Percentiles rank a stretch among this genome's conserved stretches.
phyloP scores from a whole-genome alignment of 2,888 invertebrate species.

The Priocnemis perturbator region DNA sequence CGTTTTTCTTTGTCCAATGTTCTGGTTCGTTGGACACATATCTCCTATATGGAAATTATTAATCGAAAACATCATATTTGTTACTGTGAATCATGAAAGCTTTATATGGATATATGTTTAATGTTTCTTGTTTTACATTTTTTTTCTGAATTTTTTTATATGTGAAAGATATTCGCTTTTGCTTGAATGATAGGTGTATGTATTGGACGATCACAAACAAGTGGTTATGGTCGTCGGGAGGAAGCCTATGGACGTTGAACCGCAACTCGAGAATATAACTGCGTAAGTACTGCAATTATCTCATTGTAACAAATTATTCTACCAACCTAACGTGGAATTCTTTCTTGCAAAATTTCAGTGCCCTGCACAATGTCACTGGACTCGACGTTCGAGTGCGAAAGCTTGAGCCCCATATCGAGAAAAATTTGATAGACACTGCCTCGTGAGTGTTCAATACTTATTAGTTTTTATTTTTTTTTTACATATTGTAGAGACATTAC shows the following conservation, averaged over 20 bases:
- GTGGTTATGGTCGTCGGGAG: conserved; percentile 87
- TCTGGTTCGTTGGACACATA: too few species aligned
- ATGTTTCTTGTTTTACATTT: too few species aligned
- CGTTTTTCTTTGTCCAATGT: too few species aligned
- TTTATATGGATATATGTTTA: too few species aligned
- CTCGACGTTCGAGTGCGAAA: conserved; percentile 87
- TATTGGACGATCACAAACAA: conserved; percentile 88
- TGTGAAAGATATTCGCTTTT: too few species aligned
- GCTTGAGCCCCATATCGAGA: conserved; percentile 85
- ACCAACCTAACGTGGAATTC: too few species aligned
- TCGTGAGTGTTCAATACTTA: conserved; percentile 78
- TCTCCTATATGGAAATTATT: too few species aligned
- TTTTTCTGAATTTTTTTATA: too few species aligned
- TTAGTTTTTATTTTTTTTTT: background rate
- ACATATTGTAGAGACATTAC: too few species aligned
- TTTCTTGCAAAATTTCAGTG: conserved; percentile 69
- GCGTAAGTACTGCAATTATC: conserved; percentile 72
- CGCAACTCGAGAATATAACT: conserved; percentile 83
- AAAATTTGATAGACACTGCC: conserved; percentile 80
- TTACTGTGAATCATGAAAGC: too few species aligned
- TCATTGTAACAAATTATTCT: background rate
- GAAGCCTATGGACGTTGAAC: conserved; percentile 86
- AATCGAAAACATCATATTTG: too few species aligned
- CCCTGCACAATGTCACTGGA: conserved; percentile 85
- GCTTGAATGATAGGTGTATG: conserved; percentile 80